A percentile compares a stretch with the other conserved stretches of the same genome.
phyloP scores from a whole-genome alignment of 2,113 vertebrate genomes.

The Nannobrachium achirus region DNA sequence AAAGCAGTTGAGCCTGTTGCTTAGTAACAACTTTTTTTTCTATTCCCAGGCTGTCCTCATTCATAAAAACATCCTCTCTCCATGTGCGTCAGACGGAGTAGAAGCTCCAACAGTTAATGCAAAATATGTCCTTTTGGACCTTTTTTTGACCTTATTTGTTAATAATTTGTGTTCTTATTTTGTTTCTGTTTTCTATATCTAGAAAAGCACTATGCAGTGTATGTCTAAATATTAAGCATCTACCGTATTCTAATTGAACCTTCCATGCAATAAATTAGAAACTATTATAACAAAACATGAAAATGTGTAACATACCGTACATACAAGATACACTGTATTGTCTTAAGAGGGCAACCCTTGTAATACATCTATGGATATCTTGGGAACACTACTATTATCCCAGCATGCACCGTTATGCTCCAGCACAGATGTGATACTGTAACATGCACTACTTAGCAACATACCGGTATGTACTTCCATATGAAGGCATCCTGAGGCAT shows the following conservation, averaged over 20 bases:
- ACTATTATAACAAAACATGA: no score
- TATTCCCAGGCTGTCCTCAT: slow-evolving; percentile 52
- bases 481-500: slow-evolving; percentile 30
- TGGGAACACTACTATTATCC: neutral
- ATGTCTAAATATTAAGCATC: no score
- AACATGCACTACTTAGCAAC: slow-evolving; percentile 1
- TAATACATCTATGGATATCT: slow-evolving; percentile 12
- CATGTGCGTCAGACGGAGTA: slow-evolving; percentile 1
- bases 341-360: slow-evolving; percentile 6
- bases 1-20: slow-evolving; percentile 63
- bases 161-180: no score
- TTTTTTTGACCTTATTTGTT: neutral
- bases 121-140: slow-evolving; percentile 12
- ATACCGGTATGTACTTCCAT: slow-evolving; percentile 34
- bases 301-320: no score
- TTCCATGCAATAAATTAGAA: no score
- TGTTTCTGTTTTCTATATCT: no score
- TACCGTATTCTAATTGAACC: no score
- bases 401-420: slow-evolving; percentile 12
- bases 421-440: neutral
- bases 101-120: slow-evolving; percentile 16
- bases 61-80: slow-evolving; percentile 49
- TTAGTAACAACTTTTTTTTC: slow-evolving; percentile 57
- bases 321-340: no score
- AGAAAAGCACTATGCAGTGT: no score